Conservation (phyloP, 2,888 invertebrate species). For the Balanococcus diminutus region DNA sequence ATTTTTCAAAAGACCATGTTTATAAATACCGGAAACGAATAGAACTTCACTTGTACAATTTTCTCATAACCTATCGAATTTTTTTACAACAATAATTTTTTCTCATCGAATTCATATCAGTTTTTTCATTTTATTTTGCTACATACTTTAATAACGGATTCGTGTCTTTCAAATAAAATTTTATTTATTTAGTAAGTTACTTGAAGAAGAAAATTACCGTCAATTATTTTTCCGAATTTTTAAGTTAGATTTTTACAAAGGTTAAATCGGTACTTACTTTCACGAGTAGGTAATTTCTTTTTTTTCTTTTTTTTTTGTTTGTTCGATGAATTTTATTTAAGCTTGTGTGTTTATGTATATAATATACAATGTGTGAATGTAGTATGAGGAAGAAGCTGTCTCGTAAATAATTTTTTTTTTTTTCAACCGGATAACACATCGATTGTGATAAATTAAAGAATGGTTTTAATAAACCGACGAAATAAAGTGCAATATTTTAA, state of each 20-base stretch:
- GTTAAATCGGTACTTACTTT: not conserved
- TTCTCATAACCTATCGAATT: not conserved
- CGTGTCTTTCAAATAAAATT: not conserved
- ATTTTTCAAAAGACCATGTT: not conserved
- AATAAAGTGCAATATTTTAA: not conserved
- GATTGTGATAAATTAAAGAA: not conserved
- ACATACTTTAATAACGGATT: not conserved
- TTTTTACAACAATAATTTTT: not conserved
- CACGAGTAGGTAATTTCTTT: not conserved
- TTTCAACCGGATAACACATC: not conserved
- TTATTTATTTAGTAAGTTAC: slow-evolving; percentile 27
- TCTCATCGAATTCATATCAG: slow-evolving; percentile 11
- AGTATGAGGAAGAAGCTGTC: not conserved
- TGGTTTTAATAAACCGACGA: not conserved
- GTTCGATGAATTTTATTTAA: not conserved
- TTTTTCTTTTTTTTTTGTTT: not conserved
- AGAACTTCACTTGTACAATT: not conserved
- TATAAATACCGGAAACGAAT: not conserved
- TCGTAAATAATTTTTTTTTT: not conserved
- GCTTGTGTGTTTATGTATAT: not conserved
- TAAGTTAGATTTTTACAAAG: not conserved
- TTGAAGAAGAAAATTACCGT: slow-evolving; percentile 8
- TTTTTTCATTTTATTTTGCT: not conserved
- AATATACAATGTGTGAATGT: not conserved
- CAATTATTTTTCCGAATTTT: slow-evolving; percentile 32